These are phyloP conservation scores for Circaetus cinerascens DNA, from an alignment of 2,113 vertebrate species.

Conservation along the genomic window DNA sequence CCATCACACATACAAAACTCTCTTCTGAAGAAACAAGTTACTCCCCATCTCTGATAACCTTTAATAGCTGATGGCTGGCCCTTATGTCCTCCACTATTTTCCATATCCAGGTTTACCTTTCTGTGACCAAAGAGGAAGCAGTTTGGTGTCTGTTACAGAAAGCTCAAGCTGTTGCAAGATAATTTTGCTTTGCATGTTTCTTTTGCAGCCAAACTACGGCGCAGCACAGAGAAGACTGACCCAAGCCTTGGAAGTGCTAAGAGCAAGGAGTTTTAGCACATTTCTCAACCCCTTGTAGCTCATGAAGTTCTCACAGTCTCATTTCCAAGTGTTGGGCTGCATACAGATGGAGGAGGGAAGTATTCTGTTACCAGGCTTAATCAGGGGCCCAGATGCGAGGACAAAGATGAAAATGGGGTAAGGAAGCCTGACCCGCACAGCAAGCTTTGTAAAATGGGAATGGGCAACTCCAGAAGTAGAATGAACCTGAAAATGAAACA, in stretches of 20 bases:
- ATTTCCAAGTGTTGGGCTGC: background rate
- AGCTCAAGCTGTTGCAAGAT: background rate
- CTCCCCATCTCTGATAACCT: background rate
- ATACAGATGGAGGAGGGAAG: background rate
- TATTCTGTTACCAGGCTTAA: background rate
- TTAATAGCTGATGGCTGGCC: background rate
- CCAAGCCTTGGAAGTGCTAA: background rate
- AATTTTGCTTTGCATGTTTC: background rate
- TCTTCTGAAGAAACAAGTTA: rapidly evolving
- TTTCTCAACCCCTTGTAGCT: background rate
- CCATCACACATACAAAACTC: background rate
- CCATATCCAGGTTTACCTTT: background rate
- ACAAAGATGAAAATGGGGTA: background rate
- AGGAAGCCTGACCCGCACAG: background rate
- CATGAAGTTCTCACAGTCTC: background rate
- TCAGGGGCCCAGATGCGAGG: rapidly evolving
- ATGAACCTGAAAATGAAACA: background rate
- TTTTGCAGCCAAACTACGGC: rapidly evolving
- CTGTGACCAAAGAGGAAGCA: background rate
- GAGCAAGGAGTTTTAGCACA: background rate
- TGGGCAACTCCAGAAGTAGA: background rate
- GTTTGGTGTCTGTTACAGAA: background rate
- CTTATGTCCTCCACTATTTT: rapidly evolving
- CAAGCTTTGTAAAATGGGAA: background rate
- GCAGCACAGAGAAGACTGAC: rapidly evolving